Evolutionary conservation across 2,113 vertebrate species (phyloP), one percentile per base, ranked within the genome.

Genomic region (Hippocampus guttulatus): DNA sequence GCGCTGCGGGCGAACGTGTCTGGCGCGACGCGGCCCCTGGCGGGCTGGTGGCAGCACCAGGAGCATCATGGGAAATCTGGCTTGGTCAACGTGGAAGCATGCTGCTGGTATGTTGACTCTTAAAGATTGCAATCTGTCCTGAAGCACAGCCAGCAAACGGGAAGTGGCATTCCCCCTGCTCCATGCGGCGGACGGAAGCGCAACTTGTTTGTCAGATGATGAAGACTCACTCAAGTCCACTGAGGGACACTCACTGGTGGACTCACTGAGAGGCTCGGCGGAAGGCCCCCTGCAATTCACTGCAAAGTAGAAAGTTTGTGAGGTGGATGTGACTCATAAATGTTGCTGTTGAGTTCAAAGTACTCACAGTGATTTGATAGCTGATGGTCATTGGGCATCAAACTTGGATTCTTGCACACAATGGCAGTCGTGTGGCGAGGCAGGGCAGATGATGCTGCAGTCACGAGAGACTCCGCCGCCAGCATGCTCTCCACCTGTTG

Each of bases 401-500:
- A 64, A 64, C 20, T 12, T 43, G 18, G 33, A 40, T 23, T 18
- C 38, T 64, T 43, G 62, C 40, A 7, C 38, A 64, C 5, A 2
- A 21, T n/a, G 38, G 21, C 21, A n/a, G 12, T 21, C 8, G 20
- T 7, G 10, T 8, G 11, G 38, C 2, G 1, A 11, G 33, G 62
- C 10, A 10, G 20, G 0, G 20, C n/a, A 5, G 40, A n/a, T 40
- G 33, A 20, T 12, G 2, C 25, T 23, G 49, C 12, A 60, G 40
- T 69, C 54, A 1, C 15, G 77, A 68, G 27, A 71, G 74, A 71
- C 7, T 80, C 73, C 25, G 38, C 75, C 1, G 38, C 74, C 67
- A 90, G 33, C 83, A 80, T 84, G 79, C 85, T 85, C 33, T 90
- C 88, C 16, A 86, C 70, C 79, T 78, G 73, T 1, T 71, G 63